These are phyloP conservation scores for Sebastes paucispinis DNA, from an alignment of 2,797 vertebrate genomes.

Conservation along the genomic window DNA sequence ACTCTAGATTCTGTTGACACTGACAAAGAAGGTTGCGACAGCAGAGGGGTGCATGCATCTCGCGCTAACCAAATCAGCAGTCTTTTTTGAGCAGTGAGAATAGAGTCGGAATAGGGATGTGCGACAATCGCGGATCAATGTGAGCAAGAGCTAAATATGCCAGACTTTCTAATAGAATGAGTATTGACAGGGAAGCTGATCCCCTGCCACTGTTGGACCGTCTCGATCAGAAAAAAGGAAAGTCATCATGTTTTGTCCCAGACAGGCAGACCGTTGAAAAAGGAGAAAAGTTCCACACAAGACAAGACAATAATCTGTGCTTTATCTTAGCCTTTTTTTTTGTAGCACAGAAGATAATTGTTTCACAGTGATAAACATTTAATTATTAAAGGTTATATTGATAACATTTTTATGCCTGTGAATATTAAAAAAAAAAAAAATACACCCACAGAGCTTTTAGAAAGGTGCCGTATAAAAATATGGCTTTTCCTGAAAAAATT, in stretches of 20 bases:
- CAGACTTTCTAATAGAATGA: constrained; percentile 60
- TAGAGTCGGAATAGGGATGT: constrained; percentile 42
- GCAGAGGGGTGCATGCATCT: constrained; percentile 21
- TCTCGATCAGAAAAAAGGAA: constrained; percentile 40
- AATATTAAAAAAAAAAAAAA: not conserved
- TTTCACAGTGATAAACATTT: constrained; percentile 7
- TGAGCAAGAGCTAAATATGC: constrained; percentile 54
- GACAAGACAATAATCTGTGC: not conserved
- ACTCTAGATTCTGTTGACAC: constrained; percentile 79
- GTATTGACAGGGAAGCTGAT: constrained; percentile 53
- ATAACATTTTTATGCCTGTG: not conserved
- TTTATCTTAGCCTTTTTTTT: not conserved
- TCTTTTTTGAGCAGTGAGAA: constrained; percentile 49
- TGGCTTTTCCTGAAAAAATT: not conserved
- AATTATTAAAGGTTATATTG: not conserved
- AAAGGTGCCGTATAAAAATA: too few species aligned
- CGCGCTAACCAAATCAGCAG: constrained; percentile 61
- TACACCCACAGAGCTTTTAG: too few species aligned
- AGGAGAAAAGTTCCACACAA: not conserved
- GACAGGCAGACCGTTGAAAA: constrained; percentile 2
- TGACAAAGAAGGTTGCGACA: constrained; percentile 63
- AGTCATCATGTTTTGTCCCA: constrained; percentile 41
- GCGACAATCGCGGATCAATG: constrained; percentile 59
- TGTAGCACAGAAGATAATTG: not conserved
- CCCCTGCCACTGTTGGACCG: constrained; percentile 25